These are phyloP conservation scores for Baryphthengus martii DNA, from an alignment of 2,113 vertebrate genomes.

Conservation along the genomic window DNA sequence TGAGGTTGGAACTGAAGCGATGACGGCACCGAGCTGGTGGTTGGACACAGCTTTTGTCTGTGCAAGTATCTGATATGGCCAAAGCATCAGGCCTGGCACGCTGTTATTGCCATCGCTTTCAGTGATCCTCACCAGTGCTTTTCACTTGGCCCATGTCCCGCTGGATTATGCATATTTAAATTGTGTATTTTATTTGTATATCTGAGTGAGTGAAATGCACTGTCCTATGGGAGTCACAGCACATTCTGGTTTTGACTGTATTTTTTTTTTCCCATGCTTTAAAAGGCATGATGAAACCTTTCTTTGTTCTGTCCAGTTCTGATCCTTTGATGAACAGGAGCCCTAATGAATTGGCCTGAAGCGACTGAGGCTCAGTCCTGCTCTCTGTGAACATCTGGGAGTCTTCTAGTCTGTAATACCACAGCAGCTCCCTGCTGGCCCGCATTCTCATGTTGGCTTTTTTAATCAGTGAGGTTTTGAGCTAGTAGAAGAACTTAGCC, in stretches of 20 bases:
- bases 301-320: background rate
- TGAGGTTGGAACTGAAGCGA: background rate
- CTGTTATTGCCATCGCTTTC: background rate
- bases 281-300: background rate
- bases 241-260: background rate
- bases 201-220: background rate
- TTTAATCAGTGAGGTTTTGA: background rate
- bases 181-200: background rate
- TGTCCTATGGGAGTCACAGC: background rate
- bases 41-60: background rate
- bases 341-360: background rate
- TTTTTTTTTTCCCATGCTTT: background rate
- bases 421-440: background rate
- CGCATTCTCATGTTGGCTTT: background rate
- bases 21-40: background rate
- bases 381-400: background rate
- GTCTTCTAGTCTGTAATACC: background rate
- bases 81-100: background rate
- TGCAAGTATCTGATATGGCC: background rate
- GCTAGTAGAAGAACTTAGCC: background rate
- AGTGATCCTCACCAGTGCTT: background rate
- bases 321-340: background rate
- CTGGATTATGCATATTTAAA: background rate
- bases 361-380: accelerated
- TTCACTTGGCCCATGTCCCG: background rate